These are phyloP conservation scores for Theristus sp. DNA, from an alignment of 2,888 invertebrate genomes.

Conservation along the genomic window DNA sequence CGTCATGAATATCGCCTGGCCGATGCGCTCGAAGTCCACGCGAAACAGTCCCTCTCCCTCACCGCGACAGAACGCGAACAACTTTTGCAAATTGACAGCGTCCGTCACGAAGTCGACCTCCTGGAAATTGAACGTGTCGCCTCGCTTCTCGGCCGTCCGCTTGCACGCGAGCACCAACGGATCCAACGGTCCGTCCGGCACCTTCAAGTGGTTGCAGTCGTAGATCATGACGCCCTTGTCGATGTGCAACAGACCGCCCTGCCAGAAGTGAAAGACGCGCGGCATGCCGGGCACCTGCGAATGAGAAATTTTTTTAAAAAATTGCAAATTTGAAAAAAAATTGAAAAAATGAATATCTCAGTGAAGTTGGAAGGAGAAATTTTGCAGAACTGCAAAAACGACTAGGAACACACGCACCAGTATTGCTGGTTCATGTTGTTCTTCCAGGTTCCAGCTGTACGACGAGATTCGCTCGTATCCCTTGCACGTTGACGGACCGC, in stretches of 20 bases:
- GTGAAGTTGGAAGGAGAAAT: background rate
- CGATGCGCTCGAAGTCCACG: constrained; percentile 27
- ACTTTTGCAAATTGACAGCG: constrained; percentile 27
- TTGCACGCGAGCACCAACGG: constrained; percentile 23
- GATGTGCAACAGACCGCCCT: constrained; percentile 21
- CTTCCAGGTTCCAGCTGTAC: constrained; percentile 26
- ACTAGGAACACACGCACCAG: no score
- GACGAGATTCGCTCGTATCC: constrained; percentile 22
- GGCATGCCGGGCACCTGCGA: constrained; percentile 21
- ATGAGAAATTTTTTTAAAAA: no score
- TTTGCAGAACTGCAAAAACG: no score
- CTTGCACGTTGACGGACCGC: constrained; percentile 22
- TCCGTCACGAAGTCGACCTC: constrained; percentile 28
- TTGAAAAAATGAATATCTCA: no score
- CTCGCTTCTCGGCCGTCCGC: constrained; percentile 16
- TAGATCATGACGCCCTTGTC: constrained; percentile 27
- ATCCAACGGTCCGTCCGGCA: constrained; percentile 20
- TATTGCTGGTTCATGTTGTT: constrained; percentile 20
- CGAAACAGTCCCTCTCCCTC: constrained; percentile 16
- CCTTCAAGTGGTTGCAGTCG: constrained; percentile 21
- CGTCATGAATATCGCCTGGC: constrained; percentile 23
- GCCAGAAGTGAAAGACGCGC: constrained; percentile 21
- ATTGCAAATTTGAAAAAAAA: no score
- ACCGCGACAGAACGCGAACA: constrained; percentile 20
- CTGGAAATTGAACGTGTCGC: constrained; percentile 22